These are phyloP conservation scores for Silurus aristotelis DNA, from an alignment of 2,797 vertebrate genomes.

Conservation along the genomic window DNA sequence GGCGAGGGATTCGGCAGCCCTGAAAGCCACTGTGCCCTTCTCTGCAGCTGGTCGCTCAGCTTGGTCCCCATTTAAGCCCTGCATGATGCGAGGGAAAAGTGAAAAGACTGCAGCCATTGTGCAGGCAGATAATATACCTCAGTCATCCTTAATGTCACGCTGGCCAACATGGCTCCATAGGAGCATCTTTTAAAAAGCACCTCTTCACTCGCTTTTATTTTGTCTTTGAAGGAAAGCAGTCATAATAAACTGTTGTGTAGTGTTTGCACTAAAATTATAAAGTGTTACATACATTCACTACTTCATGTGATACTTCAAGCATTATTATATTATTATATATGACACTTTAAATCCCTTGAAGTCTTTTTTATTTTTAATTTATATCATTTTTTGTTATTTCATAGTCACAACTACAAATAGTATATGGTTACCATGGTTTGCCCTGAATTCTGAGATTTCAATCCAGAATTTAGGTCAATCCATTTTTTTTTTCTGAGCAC, in stretches of 20 bases:
- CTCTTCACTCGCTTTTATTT: slow-evolving; percentile 33
- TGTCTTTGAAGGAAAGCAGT: neutral
- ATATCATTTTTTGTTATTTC: no score
- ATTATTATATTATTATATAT: no score
- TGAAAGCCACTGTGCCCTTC: slow-evolving; percentile 61
- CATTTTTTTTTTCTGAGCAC: neutral
- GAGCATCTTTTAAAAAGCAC: slow-evolving; percentile 51
- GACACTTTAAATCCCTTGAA: neutral
- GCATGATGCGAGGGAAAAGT: slow-evolving; percentile 59
- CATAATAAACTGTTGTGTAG: neutral
- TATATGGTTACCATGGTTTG: neutral
- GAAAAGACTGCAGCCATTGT: slow-evolving; percentile 74
- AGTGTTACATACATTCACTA: neutral
- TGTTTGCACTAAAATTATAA: neutral
- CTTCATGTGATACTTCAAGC: neutral
- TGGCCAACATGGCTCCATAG: slow-evolving; percentile 61
- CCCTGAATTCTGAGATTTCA: neutral
- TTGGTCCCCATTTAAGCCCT: slow-evolving; percentile 58
- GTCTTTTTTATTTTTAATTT: neutral
- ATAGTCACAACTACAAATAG: neutral
- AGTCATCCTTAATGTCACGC: slow-evolving; percentile 75
- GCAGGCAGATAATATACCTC: slow-evolving; percentile 72
- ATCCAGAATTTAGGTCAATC: no score
- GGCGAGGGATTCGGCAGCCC: slow-evolving; percentile 58
- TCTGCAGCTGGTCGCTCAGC: slow-evolving; percentile 37